These are phyloP conservation scores for Lagopus leucura DNA, from an alignment of 2,113 vertebrate species.

Conservation along the genomic window DNA sequence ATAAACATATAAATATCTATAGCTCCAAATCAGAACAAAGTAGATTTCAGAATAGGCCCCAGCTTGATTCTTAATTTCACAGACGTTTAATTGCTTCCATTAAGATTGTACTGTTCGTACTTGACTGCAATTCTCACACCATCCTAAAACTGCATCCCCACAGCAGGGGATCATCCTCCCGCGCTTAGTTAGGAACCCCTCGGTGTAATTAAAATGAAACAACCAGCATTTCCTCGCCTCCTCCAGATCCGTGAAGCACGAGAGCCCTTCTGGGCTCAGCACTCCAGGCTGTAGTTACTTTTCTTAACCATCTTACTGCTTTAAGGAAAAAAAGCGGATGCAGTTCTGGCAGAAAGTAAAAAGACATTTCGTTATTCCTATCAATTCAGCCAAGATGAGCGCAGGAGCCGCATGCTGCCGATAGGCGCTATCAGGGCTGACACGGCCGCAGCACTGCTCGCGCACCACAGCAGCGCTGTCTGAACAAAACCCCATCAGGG, in stretches of 20 bases:
- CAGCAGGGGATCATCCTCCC: background rate
- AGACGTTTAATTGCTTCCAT: background rate
- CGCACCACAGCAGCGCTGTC: too few species aligned
- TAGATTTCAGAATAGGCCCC: background rate
- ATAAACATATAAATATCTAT: background rate
- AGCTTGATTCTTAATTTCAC: background rate
- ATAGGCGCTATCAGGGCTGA: too few species aligned
- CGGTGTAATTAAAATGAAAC: background rate
- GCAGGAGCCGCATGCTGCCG: too few species aligned
- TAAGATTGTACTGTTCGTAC: background rate
- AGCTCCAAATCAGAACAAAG: background rate
- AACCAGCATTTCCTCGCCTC: background rate
- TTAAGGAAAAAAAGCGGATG: background rate
- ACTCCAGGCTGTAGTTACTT: background rate
- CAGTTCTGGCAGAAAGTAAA: background rate
- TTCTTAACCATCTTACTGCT: background rate
- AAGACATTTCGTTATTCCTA: background rate
- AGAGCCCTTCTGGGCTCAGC: background rate
- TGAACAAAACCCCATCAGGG: too few species aligned
- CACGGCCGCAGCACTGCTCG: too few species aligned
- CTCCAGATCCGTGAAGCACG: background rate
- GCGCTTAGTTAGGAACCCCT: background rate
- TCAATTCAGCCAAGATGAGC: background rate
- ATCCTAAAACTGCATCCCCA: background rate
- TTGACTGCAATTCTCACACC: background rate